A percentile compares a stretch with the other conserved stretches of the same genome.
Conservation (phyloP, 2,113 vertebrate species). For the Accipiter cooperii region DNA sequence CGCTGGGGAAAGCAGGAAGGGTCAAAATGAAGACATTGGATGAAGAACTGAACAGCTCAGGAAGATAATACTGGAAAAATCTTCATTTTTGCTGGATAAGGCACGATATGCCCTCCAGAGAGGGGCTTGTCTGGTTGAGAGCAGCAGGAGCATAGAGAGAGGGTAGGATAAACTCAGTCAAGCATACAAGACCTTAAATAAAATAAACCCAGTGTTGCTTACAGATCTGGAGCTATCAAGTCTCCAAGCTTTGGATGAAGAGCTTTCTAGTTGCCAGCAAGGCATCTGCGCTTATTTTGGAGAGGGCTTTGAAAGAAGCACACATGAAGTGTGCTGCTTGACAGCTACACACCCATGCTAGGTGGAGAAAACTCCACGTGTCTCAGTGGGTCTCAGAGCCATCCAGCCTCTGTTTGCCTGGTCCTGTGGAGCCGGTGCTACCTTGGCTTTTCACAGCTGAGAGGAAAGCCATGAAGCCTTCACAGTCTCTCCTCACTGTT, state of each 20-base stretch:
- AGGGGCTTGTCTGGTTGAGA: background rate
- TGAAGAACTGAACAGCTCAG: background rate
- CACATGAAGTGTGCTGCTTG: background rate
- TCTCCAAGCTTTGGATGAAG: background rate
- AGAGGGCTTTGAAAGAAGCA: background rate
- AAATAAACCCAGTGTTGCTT: background rate
- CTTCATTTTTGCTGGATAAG: background rate
- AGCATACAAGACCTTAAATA: background rate
- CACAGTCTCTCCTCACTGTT: background rate
- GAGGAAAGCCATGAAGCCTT: background rate
- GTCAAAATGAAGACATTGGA: background rate
- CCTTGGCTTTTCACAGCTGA: background rate
- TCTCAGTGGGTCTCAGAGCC: background rate
- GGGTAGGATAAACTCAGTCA: background rate
- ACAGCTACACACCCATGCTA: rapidly evolving
- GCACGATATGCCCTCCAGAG: background rate
- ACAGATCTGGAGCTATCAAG: background rate
- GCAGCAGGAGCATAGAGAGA: background rate
- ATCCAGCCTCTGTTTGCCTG: background rate
- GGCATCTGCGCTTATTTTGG: background rate
- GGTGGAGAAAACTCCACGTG: background rate
- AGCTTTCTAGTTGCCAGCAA: background rate
- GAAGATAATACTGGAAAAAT: background rate
- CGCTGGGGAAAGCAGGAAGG: background rate
- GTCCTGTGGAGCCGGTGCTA: background rate